These are phyloP conservation scores for Choloepus didactylus DNA, from an alignment of 2,797 vertebrate genomes.

Conservation along the genomic window DNA sequence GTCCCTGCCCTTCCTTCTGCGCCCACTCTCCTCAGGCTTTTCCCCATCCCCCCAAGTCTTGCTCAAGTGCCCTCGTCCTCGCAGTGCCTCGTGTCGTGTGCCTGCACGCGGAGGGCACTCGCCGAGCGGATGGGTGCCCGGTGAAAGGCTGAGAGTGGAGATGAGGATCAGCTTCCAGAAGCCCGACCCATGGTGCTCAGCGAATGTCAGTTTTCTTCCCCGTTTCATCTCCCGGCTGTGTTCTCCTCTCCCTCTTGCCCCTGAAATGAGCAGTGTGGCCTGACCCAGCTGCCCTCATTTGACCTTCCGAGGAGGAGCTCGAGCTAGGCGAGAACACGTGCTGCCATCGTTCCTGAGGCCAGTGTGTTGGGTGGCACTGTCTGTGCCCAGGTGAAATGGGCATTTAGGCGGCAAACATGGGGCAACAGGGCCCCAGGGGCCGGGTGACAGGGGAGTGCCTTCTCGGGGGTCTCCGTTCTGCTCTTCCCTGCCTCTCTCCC, in stretches of 20 bases:
- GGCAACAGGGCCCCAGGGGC: neutral
- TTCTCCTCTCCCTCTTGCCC: neutral
- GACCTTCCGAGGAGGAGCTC: neutral
- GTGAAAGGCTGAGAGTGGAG: neutral
- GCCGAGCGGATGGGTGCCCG: no score
- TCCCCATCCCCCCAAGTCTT: no score
- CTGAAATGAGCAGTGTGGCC: neutral
- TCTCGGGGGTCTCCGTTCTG: neutral
- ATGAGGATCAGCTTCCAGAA: fast-evolving
- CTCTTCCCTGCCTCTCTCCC: neutral
- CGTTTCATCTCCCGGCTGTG: neutral
- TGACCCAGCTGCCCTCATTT: neutral
- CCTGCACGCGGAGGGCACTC: no score
- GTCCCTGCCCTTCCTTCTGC: no score
- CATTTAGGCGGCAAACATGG: neutral
- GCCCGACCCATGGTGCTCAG: neutral
- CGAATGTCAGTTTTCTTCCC: neutral
- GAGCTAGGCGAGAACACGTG: fast-evolving
- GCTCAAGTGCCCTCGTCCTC: no score
- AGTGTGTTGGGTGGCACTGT: no score
- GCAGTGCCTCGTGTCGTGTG: no score
- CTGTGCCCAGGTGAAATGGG: neutral
- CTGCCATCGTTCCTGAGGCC: neutral
- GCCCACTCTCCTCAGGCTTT: no score
- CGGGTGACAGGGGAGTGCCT: no score